Base-by-base conservation (phyloP, 2,113 vertebrate genomes). In the Onychostoma macrolepis region DNA sequence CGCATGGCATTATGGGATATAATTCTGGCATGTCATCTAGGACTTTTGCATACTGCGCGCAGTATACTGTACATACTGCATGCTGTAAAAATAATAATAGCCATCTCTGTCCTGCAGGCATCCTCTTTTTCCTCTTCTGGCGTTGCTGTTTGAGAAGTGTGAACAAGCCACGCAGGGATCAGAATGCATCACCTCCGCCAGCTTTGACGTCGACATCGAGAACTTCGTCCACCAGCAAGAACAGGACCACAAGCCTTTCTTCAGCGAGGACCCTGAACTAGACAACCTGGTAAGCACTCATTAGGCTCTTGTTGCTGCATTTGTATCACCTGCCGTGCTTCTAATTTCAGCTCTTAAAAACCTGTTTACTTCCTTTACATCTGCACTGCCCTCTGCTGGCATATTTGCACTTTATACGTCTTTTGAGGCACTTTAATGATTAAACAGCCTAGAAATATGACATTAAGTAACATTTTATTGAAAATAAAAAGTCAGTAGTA, bases 211-310 rank as follows among this genome's bases (percentile, higher is more conserved):
- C 0, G 98, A 99, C 94, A 99, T 99, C 0, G 98, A 99, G 93
- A 99, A 99, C 94, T 99, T 99, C 11, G 98, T 99, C 89, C 98
- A 99, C 94, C 98, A 99, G 94, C 98, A 99, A 92, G 98, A 99
- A 84, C 96, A 98, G 92, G 98, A 99, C 28, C 98, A 98, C 95
- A 99, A 99, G 71, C 98, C 98, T 72, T 99, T 99, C 95, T 99
- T 99, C 96, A 99, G 98, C 0, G 98, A 99, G 91, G 98, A 99
- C 88, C 97, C 98, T 0, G 98, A 99, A 91, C 96, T 99, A 89
- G 98, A 99, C 95, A 99, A 99, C 94, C 95, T 99, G 97, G 98
- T 99, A 75, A 74, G 4, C 19, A 4, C 33, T 74, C 48, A 24
- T 8, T 4, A 28, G 12, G 12, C 28, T 82, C 61, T 33, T 30